Conservation (phyloP, 2,797 vertebrate genomes). For the Chelonia mydas region DNA sequence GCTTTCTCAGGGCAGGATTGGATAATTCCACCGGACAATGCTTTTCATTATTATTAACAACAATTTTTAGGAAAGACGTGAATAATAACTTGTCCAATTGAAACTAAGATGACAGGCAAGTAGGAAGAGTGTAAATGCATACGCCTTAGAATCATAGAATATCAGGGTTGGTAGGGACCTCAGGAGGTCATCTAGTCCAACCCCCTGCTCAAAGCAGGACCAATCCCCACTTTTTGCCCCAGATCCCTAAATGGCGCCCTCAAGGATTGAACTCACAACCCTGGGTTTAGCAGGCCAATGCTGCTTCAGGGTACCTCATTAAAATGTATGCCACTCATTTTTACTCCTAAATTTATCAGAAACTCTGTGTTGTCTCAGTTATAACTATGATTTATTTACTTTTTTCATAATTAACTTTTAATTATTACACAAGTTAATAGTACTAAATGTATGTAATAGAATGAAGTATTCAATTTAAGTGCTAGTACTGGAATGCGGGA, state of each 20-base stretch:
- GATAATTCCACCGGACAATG: background rate
- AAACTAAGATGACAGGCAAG: background rate
- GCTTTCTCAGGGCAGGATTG: no score
- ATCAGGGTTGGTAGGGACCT: no score
- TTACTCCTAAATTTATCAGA: background rate
- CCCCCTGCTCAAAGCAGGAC: no score
- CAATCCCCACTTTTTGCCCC: no score
- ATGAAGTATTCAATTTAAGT: background rate
- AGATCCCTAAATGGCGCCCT: no score
- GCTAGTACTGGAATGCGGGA: background rate
- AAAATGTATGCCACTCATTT: background rate
- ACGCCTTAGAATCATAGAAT: no score
- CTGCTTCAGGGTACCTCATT: fast-evolving
- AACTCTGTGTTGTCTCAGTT: fast-evolving
- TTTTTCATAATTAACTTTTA: background rate
- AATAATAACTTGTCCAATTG: background rate
- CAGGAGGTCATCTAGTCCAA: no score
- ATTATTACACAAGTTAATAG: background rate
- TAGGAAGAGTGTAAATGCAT: background rate
- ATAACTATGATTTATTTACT: background rate
- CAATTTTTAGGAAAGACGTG: no score
- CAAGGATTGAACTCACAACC: no score
- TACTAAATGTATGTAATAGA: background rate
- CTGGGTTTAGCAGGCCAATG: no score
- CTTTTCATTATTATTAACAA: background rate